Evolutionary conservation across 2,113 vertebrate species (phyloP).

Genomic region (Macrotis lagotis): DNA sequence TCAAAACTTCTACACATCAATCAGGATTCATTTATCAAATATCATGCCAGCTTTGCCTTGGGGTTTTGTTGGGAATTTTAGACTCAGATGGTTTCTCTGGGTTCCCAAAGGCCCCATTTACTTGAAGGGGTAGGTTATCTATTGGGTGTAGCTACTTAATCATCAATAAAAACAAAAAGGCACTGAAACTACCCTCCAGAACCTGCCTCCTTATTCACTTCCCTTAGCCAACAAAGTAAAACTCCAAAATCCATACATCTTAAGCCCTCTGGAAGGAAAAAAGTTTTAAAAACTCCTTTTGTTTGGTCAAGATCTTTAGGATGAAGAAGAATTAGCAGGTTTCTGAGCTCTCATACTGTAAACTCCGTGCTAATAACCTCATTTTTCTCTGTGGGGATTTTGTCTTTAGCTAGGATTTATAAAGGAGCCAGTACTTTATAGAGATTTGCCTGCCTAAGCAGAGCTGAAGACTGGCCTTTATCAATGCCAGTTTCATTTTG

Average conservation of each 20-base stretch:
- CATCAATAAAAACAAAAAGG: constrained; percentile 23
- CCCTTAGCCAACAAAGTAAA: background rate
- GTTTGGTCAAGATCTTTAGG: constrained; percentile 9
- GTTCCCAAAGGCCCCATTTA: background rate
- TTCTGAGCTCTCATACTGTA: constrained; percentile 26
- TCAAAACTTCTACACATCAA: background rate
- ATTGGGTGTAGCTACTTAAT: background rate
- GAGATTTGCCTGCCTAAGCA: background rate
- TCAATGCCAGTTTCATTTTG: constrained; percentile 35
- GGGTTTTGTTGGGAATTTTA: background rate
- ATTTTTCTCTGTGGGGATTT: constrained; percentile 42
- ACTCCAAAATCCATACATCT: constrained; percentile 2
- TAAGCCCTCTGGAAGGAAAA: background rate
- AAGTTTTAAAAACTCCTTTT: constrained; percentile 7
- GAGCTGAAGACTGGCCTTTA: constrained; percentile 37
- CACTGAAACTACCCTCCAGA: constrained; percentile 7
- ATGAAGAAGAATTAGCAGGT: background rate
- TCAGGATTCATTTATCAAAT: background rate
- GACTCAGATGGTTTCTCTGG: background rate
- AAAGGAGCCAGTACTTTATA: constrained; percentile 24
- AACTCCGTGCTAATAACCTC: constrained; percentile 49
- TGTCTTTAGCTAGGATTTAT: constrained; percentile 35
- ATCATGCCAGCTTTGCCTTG: background rate
- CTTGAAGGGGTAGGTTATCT: background rate
- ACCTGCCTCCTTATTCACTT: constrained; percentile 21